Evolutionary conservation across 2,797 vertebrate species (phyloP), one percentile per base, ranked within the genome.

Genomic region (Sebastes oblongus): DNA sequence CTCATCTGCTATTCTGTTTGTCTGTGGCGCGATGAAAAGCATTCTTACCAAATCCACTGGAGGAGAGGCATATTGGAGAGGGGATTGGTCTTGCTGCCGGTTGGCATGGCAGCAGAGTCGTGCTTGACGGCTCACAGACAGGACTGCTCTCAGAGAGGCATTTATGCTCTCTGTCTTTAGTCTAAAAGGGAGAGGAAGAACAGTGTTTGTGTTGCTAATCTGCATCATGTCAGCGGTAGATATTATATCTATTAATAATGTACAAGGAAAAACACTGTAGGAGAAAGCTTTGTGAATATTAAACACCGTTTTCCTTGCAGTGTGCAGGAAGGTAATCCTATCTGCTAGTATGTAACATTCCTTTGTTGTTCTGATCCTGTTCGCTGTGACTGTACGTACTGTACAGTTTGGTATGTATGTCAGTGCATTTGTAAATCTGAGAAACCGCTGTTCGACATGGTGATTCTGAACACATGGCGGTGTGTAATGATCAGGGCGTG

Each of bases 1-100:
- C 86, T 94, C 92, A 94, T 94, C 87, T 90, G 78, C 82, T 88
- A 94, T 91, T 94, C 93, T 93, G 92, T 94, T 94, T 94, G 90
- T 93, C 89, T 85, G 87, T 72, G 77, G 73, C 68, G 16, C 52
- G 78, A 92, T 92, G 91, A 93, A 92, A 92, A 88, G 85, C 87
- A 84, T 91, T 92, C 91, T 91, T 76, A 80, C 85, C 87, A 88
- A 90, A 93, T 92, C 86, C 86, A 88, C 82, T 70, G 81, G 82
- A 93, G 89, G 79, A 88, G 85, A 89, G 87, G 85, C 86, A 78
- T 83, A 81, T 84, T 83, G 88, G 68, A 79, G 86, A 80, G 82
- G 82, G 87, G 88, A 89, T 82, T 68, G 85, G 90, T 85, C 83
- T 87, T 42, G 66, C 83, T 72, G 86, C 84, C 59, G 88, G 92